Evolutionary conservation across 2,888 invertebrate genomes (phyloP).

Genomic region (Nemotelus nigrinus): DNA sequence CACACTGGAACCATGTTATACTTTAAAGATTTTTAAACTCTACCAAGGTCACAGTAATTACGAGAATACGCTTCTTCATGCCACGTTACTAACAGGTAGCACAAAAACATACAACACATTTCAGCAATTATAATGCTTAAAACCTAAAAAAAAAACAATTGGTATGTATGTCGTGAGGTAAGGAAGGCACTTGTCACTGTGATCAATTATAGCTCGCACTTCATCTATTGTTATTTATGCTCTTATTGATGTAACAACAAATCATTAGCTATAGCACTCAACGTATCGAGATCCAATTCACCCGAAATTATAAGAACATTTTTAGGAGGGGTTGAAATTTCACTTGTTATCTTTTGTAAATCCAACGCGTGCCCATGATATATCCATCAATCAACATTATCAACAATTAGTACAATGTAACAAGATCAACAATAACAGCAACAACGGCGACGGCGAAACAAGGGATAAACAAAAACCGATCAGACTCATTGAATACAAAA

Average conservation of each 20-base stretch:
- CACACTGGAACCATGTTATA: not conserved
- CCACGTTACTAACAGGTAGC: constrained; percentile 19
- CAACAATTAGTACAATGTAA: no score
- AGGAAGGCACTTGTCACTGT: constrained; percentile 11
- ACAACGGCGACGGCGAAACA: not conserved
- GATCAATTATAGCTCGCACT: not conserved
- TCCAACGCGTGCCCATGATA: not conserved
- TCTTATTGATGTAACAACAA: not conserved
- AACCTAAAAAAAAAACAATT: no score
- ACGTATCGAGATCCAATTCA: not conserved
- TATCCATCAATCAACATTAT: not conserved
- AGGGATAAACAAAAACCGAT: constrained; percentile 31
- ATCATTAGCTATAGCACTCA: not conserved
- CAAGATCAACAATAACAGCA: no score
- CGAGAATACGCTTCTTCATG: constrained; percentile 8
- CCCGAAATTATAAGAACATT: not conserved
- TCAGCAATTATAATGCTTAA: constrained; percentile 1
- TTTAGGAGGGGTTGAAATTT: not conserved
- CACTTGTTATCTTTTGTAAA: not conserved
- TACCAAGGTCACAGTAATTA: constrained; percentile 33
- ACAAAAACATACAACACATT: not conserved
- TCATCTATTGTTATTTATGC: not conserved
- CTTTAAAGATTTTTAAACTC: not conserved
- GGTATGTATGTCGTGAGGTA: not conserved
- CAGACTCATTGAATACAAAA: not conserved